Conservation (phyloP, 2,113 vertebrate species). For the Puntigrus tetrazona region DNA sequence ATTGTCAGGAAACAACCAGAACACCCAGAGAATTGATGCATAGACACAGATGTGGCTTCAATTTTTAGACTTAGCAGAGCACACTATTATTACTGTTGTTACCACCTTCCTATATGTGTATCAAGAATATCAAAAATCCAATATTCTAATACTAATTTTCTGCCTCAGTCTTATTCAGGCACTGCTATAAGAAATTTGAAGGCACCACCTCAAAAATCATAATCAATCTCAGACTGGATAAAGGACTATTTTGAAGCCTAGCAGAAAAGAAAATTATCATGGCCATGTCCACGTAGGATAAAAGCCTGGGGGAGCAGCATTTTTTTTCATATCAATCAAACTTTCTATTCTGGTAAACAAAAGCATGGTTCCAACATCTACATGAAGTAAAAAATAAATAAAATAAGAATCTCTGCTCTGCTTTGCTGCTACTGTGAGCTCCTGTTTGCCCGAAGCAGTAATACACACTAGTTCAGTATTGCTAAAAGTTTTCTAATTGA, state of each 20-base stretch:
- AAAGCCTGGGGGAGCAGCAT: neutral
- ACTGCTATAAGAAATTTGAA: neutral
- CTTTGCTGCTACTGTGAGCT: neutral
- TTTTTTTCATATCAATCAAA: neutral
- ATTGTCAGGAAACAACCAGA: conserved; percentile 6
- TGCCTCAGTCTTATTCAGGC: neutral
- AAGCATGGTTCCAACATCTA: neutral
- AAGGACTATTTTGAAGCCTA: neutral
- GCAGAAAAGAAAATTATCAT: neutral
- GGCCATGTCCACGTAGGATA: neutral
- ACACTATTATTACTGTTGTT: neutral
- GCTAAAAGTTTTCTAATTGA: neutral
- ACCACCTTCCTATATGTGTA: neutral
- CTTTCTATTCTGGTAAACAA: neutral
- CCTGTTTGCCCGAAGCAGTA: neutral
- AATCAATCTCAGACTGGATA: conserved; percentile 4
- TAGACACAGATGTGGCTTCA: neutral
- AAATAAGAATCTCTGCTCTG: neutral
- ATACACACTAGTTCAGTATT: neutral
- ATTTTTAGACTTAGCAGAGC: neutral
- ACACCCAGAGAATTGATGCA: conserved; percentile 4
- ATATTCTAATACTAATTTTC: neutral
- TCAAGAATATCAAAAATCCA: neutral
- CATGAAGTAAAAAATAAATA: neutral
- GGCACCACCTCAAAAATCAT: neutral